phyloP scores from a whole-genome alignment of 1,140 invertebrate genomes.

The Trichomalopsis sarcophagae region DNA sequence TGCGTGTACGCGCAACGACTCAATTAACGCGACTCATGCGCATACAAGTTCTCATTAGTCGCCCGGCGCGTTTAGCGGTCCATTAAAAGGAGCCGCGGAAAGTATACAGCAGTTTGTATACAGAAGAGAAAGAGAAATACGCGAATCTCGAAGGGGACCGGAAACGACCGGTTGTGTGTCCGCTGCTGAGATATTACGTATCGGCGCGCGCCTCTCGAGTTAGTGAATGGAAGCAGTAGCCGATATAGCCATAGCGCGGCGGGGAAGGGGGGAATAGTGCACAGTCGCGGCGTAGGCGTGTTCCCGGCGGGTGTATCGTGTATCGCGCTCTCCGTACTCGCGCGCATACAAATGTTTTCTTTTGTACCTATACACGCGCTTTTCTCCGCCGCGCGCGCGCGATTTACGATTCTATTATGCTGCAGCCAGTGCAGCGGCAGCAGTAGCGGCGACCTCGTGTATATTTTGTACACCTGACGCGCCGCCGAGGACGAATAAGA shows the following conservation, averaged over 20 bases:
- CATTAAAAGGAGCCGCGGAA: slow-evolving; percentile 33
- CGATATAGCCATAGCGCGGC: background rate
- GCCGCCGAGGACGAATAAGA: background rate
- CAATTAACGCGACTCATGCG: slow-evolving; percentile 10
- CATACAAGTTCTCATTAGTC: slow-evolving; percentile 41
- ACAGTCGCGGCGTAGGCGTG: slow-evolving; percentile 15
- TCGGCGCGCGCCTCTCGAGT: slow-evolving; percentile 12
- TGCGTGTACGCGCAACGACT: background rate
- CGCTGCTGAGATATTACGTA: slow-evolving; percentile 36
- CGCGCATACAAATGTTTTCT: slow-evolving; percentile 38
- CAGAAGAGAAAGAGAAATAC: background rate
- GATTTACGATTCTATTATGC: slow-evolving; percentile 5
- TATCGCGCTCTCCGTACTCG: slow-evolving; percentile 8
- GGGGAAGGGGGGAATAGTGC: background rate
- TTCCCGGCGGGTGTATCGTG: background rate
- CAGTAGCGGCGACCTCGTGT: too few species aligned
- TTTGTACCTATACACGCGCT: background rate
- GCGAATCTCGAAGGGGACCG: background rate
- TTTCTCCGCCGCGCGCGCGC: background rate
- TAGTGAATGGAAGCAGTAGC: slow-evolving; percentile 35
- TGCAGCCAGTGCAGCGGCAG: too few species aligned
- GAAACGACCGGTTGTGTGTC: slow-evolving; percentile 34
- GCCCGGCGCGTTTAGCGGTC: slow-evolving; percentile 39
- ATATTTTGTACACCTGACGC: background rate
- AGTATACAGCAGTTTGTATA: background rate